A percentile compares a stretch with the other conserved stretches of the same genome.
Evolutionary conservation across 2,888 invertebrate genomes (phyloP).

Genomic region (Noctua janthe): DNA sequence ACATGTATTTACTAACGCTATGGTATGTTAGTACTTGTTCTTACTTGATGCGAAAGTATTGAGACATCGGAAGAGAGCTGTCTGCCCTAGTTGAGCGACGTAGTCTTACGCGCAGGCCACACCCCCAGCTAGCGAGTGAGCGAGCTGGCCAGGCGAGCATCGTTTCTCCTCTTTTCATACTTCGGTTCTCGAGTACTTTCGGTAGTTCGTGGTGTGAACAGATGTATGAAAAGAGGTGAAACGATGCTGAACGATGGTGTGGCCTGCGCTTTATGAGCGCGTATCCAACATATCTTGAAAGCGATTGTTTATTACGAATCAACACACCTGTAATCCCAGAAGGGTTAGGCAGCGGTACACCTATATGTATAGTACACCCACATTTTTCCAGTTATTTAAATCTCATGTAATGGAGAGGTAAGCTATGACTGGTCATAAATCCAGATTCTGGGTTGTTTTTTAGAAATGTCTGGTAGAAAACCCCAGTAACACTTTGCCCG

Average conservation of each 20-base stretch:
- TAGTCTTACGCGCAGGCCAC: too few relatives aligned
- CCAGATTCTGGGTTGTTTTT: neutral
- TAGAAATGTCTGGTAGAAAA: neutral
- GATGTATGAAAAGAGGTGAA: too few relatives aligned
- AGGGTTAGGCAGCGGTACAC: neutral
- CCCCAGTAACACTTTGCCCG: neutral
- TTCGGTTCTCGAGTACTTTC: too few relatives aligned
- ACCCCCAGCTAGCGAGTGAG: too few relatives aligned
- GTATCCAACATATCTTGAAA: neutral
- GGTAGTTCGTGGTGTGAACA: too few relatives aligned
- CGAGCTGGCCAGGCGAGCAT: too few relatives aligned
- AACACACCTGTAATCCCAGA: neutral
- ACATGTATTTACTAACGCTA: neutral
- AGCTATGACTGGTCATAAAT: neutral
- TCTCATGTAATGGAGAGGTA: neutral
- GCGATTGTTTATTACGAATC: neutral
- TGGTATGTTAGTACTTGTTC: neutral
- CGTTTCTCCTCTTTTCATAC: too few relatives aligned
- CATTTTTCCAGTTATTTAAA: too few relatives aligned
- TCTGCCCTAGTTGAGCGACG: constrained; percentile 92
- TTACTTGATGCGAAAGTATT: neutral
- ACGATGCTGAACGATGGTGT: too few relatives aligned
- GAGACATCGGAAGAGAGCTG: constrained; percentile 57
- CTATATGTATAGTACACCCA: too few relatives aligned
- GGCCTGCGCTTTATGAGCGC: too few relatives aligned